Base-by-base conservation (phyloP, 23 tunicate species). In the Styela clava region DNA sequence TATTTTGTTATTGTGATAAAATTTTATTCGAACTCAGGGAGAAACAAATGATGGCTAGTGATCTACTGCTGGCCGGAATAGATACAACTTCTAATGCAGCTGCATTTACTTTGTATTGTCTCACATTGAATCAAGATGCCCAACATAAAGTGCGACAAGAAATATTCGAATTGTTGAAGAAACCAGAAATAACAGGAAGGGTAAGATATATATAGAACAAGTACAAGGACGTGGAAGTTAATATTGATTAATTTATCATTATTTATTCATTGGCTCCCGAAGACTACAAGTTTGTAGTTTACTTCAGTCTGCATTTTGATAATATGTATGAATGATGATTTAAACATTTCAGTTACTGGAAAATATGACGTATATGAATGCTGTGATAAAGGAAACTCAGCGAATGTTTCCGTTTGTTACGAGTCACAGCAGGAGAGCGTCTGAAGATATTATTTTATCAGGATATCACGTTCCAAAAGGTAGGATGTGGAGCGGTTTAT, bases 1-100 rank as follows among this genome's bases (percentile, higher is more conserved):
- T n/a, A n/a, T n/a, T n/a, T n/a, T n/a, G n/a, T n/a, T n/a, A n/a
- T n/a, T n/a, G n/a, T n/a, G n/a, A n/a, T n/a, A n/a, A n/a, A n/a
- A n/a, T n/a, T n/a, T n/a, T n/a, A n/a, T n/a, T n/a, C n/a, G n/a
- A n/a, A 27, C 29, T 30, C 81, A 76, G 81, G 27, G 81, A 76
- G 64, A 76, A 76, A 76, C 30, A 33, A 0, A 33, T 27, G 27
- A 28, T 76, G 2, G 65, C 37, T 24, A 24, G n/a, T 29, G 81
- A 76, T 52, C 22, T 76, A 24, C 63, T 76, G 65, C 21, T 1
- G 24, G 81, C 62, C n/a, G 52, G 62, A 2, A 76, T 76, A 51
- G 81, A 76, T 21, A 76, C 81, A 24, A 76, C 81, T 52, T 36
- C 81, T 22, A 52, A 76, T 18, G 81, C 65, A 36, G 64, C 52